Percentiles rank a stretch among this genome's conserved stretches.
Conservation (phyloP, 2,797 vertebrate species). For the Sciaenops ocellatus region DNA sequence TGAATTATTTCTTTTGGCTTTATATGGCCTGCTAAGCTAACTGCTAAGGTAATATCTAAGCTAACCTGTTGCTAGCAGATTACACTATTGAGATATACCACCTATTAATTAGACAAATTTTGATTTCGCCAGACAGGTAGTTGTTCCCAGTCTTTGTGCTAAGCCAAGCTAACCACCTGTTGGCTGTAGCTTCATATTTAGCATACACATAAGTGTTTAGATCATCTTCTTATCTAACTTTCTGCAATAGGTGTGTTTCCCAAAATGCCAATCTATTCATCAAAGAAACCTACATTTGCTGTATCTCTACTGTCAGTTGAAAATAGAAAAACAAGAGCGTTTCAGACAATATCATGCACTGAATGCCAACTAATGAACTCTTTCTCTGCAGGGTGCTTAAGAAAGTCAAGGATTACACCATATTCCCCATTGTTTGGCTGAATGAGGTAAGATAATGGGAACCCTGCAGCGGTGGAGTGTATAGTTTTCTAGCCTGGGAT, state of each 20-base stretch:
- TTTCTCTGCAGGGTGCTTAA: constrained; percentile 86
- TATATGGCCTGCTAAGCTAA: background rate
- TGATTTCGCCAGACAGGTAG: background rate
- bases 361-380: constrained; percentile 31
- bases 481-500: background rate
- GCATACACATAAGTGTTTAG: background rate
- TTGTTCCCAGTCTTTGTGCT: background rate
- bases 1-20: background rate
- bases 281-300: background rate
- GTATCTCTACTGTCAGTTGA: background rate
- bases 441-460: constrained; percentile 90
- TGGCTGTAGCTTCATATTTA: background rate
- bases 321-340: background rate
- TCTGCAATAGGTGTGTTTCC: too few relatives aligned
- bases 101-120: background rate
- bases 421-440: constrained; percentile 94
- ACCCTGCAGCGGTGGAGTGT: background rate
- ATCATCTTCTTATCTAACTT: background rate
- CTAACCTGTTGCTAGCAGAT: background rate
- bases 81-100: background rate
- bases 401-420: constrained; percentile 82
- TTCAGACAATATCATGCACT: background rate
- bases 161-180: background rate
- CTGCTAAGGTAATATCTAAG: background rate
- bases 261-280: background rate